Evolutionary conservation across 2,113 vertebrate species (phyloP), one percentile per base, ranked within the genome.

Genomic region (Cyanoderma ruficeps): DNA sequence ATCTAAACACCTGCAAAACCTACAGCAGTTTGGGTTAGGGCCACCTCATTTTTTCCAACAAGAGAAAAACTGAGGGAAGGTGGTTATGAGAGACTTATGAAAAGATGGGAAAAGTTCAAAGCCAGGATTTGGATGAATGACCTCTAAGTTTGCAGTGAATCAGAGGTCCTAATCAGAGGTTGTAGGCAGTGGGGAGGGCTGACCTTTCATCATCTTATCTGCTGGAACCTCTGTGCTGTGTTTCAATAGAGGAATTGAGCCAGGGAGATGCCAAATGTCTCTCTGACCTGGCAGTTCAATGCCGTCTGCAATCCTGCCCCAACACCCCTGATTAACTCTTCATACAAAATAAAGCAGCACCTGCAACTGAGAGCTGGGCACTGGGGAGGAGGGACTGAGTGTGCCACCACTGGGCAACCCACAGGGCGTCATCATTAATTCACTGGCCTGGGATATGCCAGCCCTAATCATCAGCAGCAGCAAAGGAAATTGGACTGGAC

Each of bases 241-340:
- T 74, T 89, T 92, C 83, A 92, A 11, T 42, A 55, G 85, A 77
- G 0, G 10, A 85, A 44, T 33, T 33, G 76, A 94, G 39, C 8
- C 68, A 57, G 59, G 49, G 55, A 92, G 71, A 77, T 18, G 7
- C n/a, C 41, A 47, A 86, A 44, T 63, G 63, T 53, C 49, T 86
- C 57, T 1, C 0, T 80, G 77, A 33, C 44, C 52, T 27, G 17
- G 44, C 3, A 8, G 39, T 14, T 71, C 74, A 87, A 16, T 18
- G 69, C 28, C 0, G 1, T 9, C n/a, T 44, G 84, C 0, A 0
- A 13, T 1, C 44, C n/a, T 9, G 6, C 39, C 37, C 67, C 63
- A 41, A 44, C 0, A 0, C 33, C 52, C 0, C 0, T 5, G 2
- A 68, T 70, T 87, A 70, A 53, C 33, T 63, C 39, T 74, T 88